phyloP scores from a whole-genome alignment of 2,797 vertebrate species.

The Erpetoichthys calabaricus region DNA sequence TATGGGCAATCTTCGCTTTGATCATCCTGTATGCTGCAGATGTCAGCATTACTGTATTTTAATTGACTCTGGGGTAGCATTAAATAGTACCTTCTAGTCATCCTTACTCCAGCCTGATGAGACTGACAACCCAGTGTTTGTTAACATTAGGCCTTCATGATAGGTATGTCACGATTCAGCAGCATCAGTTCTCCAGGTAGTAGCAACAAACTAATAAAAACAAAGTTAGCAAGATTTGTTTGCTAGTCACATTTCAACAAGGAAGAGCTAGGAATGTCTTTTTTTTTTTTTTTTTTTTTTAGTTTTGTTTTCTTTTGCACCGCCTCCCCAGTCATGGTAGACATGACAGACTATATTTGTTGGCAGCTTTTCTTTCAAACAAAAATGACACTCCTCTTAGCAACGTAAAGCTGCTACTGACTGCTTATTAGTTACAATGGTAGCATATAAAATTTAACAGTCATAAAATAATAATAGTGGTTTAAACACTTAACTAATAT shows the following conservation, averaged over 20 bases:
- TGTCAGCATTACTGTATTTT: slow-evolving; percentile 61
- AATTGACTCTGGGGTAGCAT: slow-evolving; percentile 59
- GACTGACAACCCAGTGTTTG: slow-evolving; percentile 25
- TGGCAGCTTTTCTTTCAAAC: not conserved
- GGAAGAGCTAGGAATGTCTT: not conserved
- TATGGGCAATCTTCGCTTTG: slow-evolving; percentile 50
- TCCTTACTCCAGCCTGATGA: slow-evolving; percentile 34
- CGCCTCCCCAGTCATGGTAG: not conserved
- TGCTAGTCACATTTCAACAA: not conserved
- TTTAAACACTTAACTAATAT: not conserved
- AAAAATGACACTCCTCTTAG: not conserved
- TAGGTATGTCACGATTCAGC: slow-evolving; percentile 28
- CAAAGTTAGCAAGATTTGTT: slow-evolving; percentile 1
- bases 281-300: not conserved
- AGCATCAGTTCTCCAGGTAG: slow-evolving; percentile 27
- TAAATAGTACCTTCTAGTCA: slow-evolving; percentile 43
- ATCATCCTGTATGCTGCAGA: slow-evolving; percentile 42
- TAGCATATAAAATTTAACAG: not conserved
- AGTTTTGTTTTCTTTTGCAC: not conserved
- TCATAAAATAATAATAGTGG: not conserved
- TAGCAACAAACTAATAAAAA: slow-evolving; percentile 19
- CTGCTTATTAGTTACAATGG: not conserved
- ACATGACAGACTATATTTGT: not conserved
- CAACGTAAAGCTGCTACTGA: not conserved
- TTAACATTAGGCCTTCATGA: slow-evolving; percentile 30